A percentile compares a stretch with the other conserved stretches of the same genome.
Conservation (phyloP, 2,113 vertebrate species). For the Tursiops truncatus region DNA sequence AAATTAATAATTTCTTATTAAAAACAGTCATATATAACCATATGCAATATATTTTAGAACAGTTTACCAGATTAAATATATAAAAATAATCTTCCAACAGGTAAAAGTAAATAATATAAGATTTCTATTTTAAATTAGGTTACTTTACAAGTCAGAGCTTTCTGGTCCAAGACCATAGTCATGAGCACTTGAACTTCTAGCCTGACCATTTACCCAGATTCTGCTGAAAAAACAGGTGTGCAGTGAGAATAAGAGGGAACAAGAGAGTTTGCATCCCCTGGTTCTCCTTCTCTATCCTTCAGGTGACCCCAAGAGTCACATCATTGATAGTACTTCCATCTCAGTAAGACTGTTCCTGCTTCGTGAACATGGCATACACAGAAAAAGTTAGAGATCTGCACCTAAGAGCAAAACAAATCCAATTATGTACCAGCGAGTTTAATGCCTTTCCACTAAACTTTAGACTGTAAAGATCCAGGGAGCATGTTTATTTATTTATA, state of each 20-base stretch:
- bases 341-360: background rate
- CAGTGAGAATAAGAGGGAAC: background rate
- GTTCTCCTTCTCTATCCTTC: background rate
- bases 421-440: conserved; percentile 59
- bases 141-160: background rate
- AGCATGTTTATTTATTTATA: conserved; percentile 73
- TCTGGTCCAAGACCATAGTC: background rate
- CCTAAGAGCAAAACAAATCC: conserved; percentile 58
- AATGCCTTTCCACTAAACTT: conserved; percentile 59
- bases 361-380: background rate
- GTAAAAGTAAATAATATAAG: background rate
- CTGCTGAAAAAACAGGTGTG: background rate
- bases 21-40: background rate
- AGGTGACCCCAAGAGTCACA: background rate
- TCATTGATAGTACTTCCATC: background rate
- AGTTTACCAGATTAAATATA: background rate
- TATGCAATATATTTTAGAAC: background rate
- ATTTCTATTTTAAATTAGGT: conserved; percentile 23
- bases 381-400: conserved; percentile 40
- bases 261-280: background rate
- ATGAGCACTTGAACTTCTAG: background rate
- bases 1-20: conserved; percentile 3
- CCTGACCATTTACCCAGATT: background rate
- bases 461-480: conserved; percentile 60
- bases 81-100: background rate